A percentile compares a stretch with the other conserved stretches of the same genome.
Conservation (phyloP, 2,113 vertebrate species). For the Ginglymostoma cirratum region DNA sequence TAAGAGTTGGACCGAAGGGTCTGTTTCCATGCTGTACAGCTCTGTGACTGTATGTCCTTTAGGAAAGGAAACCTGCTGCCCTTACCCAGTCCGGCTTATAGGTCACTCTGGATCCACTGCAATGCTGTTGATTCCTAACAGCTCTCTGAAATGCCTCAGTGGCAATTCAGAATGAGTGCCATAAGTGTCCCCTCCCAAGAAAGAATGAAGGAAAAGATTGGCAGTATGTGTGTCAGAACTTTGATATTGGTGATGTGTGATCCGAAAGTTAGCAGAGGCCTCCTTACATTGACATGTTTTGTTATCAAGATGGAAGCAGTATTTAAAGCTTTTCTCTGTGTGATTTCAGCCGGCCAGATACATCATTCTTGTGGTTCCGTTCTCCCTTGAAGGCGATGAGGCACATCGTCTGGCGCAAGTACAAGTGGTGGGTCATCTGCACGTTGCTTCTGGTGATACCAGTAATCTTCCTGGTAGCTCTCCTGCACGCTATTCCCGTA, state of each 20-base stretch:
- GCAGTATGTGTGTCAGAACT: too few relatives aligned
- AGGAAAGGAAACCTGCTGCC: too few relatives aligned
- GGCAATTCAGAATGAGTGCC: too few relatives aligned
- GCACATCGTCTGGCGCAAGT: slow-evolving; percentile 43
- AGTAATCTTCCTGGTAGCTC: slow-evolving; percentile 44
- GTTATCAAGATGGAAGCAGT: background rate
- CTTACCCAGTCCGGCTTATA: too few relatives aligned
- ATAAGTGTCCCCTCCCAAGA: too few relatives aligned
- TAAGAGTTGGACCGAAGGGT: too few relatives aligned
- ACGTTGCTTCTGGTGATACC: background rate
- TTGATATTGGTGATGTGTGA: background rate
- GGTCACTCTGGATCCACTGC: too few relatives aligned
- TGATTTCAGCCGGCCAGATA: slow-evolving; percentile 44
- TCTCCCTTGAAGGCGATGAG: slow-evolving; percentile 45
- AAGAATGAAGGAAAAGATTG: too few relatives aligned
- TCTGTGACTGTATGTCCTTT: too few relatives aligned
- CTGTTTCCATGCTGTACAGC: too few relatives aligned
- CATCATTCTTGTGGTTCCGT: slow-evolving; percentile 45
- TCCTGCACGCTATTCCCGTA: slow-evolving; percentile 53
- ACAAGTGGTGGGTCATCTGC: slow-evolving; percentile 44
- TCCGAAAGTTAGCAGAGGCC: background rate
- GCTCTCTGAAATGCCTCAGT: too few relatives aligned
- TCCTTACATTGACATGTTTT: background rate
- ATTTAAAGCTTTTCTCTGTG: background rate
- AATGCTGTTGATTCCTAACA: too few relatives aligned